phyloP scores from a whole-genome alignment of 2,113 vertebrate species.

The Thunnus thynnus region DNA sequence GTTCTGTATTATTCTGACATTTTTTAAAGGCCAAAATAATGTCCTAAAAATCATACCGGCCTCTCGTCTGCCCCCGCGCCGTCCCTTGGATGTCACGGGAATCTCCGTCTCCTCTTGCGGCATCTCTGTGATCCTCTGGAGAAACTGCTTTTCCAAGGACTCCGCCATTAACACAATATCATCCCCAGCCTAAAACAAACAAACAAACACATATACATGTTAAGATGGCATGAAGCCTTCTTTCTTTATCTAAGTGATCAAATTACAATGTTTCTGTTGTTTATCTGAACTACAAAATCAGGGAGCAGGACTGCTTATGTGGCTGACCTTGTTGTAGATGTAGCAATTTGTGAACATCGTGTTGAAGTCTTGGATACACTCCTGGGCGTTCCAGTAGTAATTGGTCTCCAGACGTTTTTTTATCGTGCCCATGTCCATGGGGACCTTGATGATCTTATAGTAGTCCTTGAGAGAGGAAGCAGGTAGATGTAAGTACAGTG shows the following conservation, averaged over 20 bases:
- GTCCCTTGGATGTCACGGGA: constrained; percentile 88
- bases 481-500: too few relatives aligned
- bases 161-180: constrained; percentile 97
- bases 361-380: constrained; percentile 98
- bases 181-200: constrained; percentile 88
- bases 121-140: constrained; percentile 95
- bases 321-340: constrained; percentile 95
- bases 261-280: neutral
- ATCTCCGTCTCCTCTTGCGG: constrained; percentile 94
- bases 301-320: neutral
- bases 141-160: constrained; percentile 93
- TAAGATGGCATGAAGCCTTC: neutral
- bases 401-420: constrained; percentile 94
- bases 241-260: neutral
- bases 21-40: neutral
- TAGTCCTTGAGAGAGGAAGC: constrained; percentile 89
- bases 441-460: constrained; percentile 94
- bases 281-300: neutral
- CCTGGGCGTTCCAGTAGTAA: constrained; percentile 96
- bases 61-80: constrained; percentile 89
- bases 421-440: constrained; percentile 98
- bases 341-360: constrained; percentile 99
- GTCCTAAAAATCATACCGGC: constrained; percentile 79
- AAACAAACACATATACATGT: constrained; percentile 16
- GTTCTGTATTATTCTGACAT: neutral